Conservation (phyloP, 2,797 vertebrate species). For the Chiroxiphia lanceolata region DNA sequence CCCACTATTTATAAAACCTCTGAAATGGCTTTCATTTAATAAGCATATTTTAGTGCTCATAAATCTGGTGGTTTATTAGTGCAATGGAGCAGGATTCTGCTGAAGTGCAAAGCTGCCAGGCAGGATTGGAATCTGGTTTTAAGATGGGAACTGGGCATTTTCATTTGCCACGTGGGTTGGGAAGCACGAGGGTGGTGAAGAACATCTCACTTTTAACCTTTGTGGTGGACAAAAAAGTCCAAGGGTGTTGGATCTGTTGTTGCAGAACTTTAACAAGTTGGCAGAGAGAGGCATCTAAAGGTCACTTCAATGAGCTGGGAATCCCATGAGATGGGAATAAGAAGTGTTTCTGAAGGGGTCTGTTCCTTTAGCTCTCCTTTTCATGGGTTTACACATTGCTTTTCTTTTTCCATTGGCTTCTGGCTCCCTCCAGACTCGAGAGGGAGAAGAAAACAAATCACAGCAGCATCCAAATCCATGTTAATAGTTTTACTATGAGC, state of each 20-base stretch:
- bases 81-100: neutral
- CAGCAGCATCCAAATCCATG: constrained; percentile 72
- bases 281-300: neutral
- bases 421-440: neutral
- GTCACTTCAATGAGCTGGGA: neutral
- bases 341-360: neutral
- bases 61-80: accelerated
- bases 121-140: neutral
- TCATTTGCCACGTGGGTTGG: neutral
- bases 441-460: constrained; percentile 12
- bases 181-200: neutral
- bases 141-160: neutral
- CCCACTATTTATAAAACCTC: neutral
- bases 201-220: neutral
- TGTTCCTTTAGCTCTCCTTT: neutral
- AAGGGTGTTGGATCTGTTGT: neutral
- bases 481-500: constrained; percentile 76
- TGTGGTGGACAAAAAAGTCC: neutral
- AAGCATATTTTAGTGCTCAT: neutral
- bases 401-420: neutral
- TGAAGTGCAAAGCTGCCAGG: neutral
- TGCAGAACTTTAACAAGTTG: neutral
- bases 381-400: neutral
- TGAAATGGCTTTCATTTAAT: neutral
- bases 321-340: neutral